Base-by-base conservation (phyloP, 2,113 vertebrate genomes). In the Takifugu bimaculatus region DNA sequence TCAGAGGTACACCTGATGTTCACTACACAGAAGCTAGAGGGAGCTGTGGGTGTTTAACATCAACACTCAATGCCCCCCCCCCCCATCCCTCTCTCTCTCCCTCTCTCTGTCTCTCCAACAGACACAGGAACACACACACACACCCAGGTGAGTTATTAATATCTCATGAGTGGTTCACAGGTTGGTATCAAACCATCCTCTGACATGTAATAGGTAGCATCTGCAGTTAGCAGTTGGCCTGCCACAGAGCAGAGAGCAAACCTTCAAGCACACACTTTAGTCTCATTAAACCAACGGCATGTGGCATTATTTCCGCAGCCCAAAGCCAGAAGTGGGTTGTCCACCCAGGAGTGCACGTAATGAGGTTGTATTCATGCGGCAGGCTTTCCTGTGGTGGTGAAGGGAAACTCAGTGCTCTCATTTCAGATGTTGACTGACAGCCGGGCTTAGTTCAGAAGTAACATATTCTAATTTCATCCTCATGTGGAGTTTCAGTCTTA, bases 31-130 rank as follows among this genome's bases (percentile, higher is more conserved):
- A 80, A 80, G 77, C 85, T 87, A 83, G 88, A 86, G 82, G 86
- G 84, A 80, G 88, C 88, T 87, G 85, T 89, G 78, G 83, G 71
- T 84, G 74, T 89, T 80, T 75, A 28, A 43, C 26, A 75, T 43
- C 47, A 49, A 7, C n/a, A 4, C 15, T n/a, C 6, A 20, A 20
- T 20, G 20, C 20, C 20, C 20, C 20, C 20, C 20, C 20, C 20
- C 20, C 20, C 44, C 42, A 29, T 54, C 63, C 39, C 45, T 54
- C 65, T 14, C 1, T 28, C 6, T 20, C 56, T 52, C 20, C 45
- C 52, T 55, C 26, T 29, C 44, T 47, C 32, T 58, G 60, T 45
- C 47, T 54, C 65, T 15, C 1, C 26, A 20, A 60, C 54, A 78
- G 63, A 63, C 4, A 27, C 26, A 26, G 15, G 1, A n/a, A n/a